These are phyloP conservation scores for Pogonophryne albipinna DNA, from an alignment of 2,797 vertebrate species.

Conservation along the genomic window DNA sequence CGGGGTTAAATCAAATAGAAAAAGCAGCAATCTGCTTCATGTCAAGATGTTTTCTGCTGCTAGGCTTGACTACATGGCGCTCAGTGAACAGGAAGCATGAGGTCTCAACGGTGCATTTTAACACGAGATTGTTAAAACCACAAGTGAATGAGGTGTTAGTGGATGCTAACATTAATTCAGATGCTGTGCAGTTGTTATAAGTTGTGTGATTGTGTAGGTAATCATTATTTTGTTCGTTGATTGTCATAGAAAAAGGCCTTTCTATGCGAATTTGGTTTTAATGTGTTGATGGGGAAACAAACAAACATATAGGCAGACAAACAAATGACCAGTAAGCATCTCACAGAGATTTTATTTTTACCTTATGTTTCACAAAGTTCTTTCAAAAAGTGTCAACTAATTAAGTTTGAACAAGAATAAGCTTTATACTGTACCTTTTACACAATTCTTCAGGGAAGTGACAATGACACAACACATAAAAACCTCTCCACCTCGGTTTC, in stretches of 20 bases:
- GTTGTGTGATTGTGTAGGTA: constrained; percentile 1
- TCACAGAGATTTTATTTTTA: not conserved
- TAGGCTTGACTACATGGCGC: constrained; percentile 72
- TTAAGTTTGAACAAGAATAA: constrained; percentile 21
- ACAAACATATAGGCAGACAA: not conserved
- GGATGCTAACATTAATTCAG: not conserved
- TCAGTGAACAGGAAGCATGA: constrained; percentile 68
- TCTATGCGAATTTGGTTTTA: not conserved
- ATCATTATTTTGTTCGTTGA: not conserved
- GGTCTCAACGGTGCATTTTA: constrained; percentile 50
- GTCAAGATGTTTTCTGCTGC: constrained; percentile 82
- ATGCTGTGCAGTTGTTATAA: not conserved
- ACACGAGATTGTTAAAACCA: constrained; percentile 56
- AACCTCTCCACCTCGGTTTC: not conserved
- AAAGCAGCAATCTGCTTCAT: constrained; percentile 85
- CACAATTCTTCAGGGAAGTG: constrained; percentile 9
- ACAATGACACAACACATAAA: constrained; percentile 25
- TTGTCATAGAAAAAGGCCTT: not conserved
- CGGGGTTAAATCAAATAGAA: constrained; percentile 83
- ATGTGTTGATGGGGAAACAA: not conserved
- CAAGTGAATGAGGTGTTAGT: constrained; percentile 31
- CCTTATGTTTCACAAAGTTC: constrained; percentile 6
- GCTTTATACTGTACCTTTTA: not conserved
- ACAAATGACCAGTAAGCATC: not conserved
- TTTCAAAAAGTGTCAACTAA: constrained; percentile 3